phyloP scores from a whole-genome alignment of 2,113 vertebrate species.

The Rana temporaria region DNA sequence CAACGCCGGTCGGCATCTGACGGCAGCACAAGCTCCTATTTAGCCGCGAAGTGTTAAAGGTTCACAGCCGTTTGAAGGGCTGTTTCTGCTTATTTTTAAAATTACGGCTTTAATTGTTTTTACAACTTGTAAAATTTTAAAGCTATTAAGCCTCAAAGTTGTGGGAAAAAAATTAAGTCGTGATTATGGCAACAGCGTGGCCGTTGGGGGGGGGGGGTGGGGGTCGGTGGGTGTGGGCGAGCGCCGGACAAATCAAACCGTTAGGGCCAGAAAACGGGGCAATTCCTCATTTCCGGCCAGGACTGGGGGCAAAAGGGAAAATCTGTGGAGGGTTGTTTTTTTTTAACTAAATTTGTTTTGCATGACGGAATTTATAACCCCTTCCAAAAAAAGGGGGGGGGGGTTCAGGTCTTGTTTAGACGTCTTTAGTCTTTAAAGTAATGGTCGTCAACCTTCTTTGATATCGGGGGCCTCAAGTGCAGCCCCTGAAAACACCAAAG shows the following conservation, averaged over 20 bases:
- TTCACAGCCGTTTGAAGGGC: conserved; percentile 76
- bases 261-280: conserved; percentile 10
- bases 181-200: conserved; percentile 63
- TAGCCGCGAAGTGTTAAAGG: conserved; percentile 87
- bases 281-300: too few species aligned
- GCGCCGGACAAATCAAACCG: neutral
- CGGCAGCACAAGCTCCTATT: conserved; percentile 69
- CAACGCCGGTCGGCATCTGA: conserved; percentile 73
- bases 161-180: conserved; percentile 70
- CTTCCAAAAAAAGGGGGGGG: too few species aligned
- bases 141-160: conserved; percentile 86
- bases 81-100: conserved; percentile 81
- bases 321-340: too few species aligned
- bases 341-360: too few species aligned
- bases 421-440: too few species aligned
- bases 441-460: too few species aligned
- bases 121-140: conserved; percentile 86
- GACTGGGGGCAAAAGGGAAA: too few species aligned
- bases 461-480: too few species aligned
- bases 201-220: too few species aligned
- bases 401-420: too few species aligned
- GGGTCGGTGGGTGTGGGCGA: conserved; percentile 36
- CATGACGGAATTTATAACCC: too few species aligned
- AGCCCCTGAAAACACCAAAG: too few species aligned
- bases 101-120: conserved; percentile 85